A percentile compares a stretch with the other conserved stretches of the same genome.
These are phyloP conservation scores for Chascanopsetta lugubris DNA, from an alignment of 2,113 vertebrate genomes.

Conservation along the genomic window DNA sequence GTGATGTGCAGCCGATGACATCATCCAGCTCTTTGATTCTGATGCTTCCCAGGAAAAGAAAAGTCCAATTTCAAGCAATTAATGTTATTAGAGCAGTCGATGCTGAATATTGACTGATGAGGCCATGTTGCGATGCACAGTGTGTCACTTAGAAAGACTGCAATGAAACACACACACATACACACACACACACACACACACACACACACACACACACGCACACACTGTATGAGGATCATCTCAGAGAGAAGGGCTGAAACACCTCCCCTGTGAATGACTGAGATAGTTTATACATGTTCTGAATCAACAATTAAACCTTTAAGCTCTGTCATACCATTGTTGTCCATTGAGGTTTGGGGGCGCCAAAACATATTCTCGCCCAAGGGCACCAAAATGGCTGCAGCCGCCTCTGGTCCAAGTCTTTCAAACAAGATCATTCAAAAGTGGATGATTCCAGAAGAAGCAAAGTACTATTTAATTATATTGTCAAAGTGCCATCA, in stretches of 20 bases:
- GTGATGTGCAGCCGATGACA: neutral
- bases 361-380: no score
- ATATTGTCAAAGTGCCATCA: neutral
- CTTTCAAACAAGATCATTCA: no score
- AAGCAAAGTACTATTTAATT: neutral
- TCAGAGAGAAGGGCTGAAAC: no score
- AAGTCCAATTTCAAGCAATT: conserved; percentile 8
- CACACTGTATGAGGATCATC: no score
- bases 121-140: neutral
- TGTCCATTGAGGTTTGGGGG: no score
- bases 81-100: conserved; percentile 1
- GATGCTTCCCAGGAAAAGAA: neutral
- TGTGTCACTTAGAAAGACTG: conserved; percentile 1
- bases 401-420: no score
- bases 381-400: no score
- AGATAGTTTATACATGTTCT: no score
- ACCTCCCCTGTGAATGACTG: no score
- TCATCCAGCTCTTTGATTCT: neutral
- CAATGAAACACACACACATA: neutral
- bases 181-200: neutral
- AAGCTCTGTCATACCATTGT: no score
- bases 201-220: no score
- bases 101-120: neutral
- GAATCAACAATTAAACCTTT: no score
- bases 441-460: neutral